These are phyloP conservation scores for Momotus momota DNA, from an alignment of 2,797 vertebrate genomes.

Conservation along the genomic window DNA sequence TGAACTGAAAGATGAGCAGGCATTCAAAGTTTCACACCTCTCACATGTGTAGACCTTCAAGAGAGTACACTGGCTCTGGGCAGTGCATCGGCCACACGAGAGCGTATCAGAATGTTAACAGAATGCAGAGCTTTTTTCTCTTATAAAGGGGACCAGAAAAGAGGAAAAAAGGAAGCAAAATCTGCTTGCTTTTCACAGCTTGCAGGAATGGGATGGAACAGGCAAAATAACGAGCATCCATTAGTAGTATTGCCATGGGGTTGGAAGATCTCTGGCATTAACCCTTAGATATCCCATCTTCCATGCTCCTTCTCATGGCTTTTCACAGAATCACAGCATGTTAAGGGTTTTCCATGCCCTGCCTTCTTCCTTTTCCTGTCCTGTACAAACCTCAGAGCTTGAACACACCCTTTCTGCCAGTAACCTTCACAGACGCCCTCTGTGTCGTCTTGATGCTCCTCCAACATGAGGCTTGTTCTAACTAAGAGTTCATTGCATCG, in stretches of 20 bases:
- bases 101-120: too few relatives aligned
- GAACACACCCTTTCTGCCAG: neutral
- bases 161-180: neutral
- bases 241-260: too few relatives aligned
- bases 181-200: neutral
- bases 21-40: neutral
- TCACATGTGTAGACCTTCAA: neutral
- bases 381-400: neutral
- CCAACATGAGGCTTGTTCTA: neutral
- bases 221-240: neutral
- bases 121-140: neutral
- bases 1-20: neutral
- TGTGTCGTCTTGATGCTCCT: neutral
- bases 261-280: neutral
- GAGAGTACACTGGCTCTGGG: neutral
- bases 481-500: too few relatives aligned
- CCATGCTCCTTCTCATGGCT: neutral
- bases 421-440: neutral
- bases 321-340: too few relatives aligned
- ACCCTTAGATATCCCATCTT: neutral
- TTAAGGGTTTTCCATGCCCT: neutral
- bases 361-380: neutral
- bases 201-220: neutral
- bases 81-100: neutral
- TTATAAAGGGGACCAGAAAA: neutral